Percentiles rank a stretch among this genome's conserved stretches.
Evolutionary conservation across 1,140 invertebrate species (phyloP).

Genomic region (Drosophila albomicans): DNA sequence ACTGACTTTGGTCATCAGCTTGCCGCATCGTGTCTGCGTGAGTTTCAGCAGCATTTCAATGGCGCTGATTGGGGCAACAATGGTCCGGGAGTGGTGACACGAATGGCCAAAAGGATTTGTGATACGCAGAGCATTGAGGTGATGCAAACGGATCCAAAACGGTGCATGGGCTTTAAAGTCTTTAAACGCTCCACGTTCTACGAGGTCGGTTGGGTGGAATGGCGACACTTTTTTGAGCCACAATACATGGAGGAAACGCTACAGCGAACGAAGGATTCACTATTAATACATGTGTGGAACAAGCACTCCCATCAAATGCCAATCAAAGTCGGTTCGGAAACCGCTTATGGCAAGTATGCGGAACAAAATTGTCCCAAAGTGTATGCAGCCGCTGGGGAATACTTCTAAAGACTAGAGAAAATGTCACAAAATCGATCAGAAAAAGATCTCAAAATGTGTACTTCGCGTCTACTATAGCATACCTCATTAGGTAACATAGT

Average conservation of each 20-base stretch:
- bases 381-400: slow-evolving; percentile 85
- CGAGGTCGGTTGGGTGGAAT: slow-evolving; percentile 87
- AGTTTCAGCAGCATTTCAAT: slow-evolving; percentile 87
- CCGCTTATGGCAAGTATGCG: slow-evolving; percentile 87
- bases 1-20: slow-evolving; percentile 86
- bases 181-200: slow-evolving; percentile 87
- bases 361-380: slow-evolving; percentile 87
- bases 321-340: slow-evolving; percentile 82
- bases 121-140: slow-evolving; percentile 85
- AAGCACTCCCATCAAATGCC: slow-evolving; percentile 86
- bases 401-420: slow-evolving; percentile 72
- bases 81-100: slow-evolving; percentile 90
- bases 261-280: slow-evolving; percentile 85
- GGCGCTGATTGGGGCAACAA: slow-evolving; percentile 89
- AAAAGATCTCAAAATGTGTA: neutral
- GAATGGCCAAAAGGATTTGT: slow-evolving; percentile 87
- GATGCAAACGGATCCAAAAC: slow-evolving; percentile 86
- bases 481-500: too few species aligned
- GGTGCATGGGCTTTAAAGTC: slow-evolving; percentile 88
- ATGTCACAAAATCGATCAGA: too few species aligned
- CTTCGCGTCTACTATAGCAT: too few species aligned
- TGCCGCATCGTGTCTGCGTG: slow-evolving; percentile 86
- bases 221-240: slow-evolving; percentile 87
- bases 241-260: slow-evolving; percentile 85
- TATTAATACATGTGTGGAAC: slow-evolving; percentile 90